A percentile compares a stretch with the other conserved stretches of the same genome.
phyloP scores from a whole-genome alignment of 2,888 invertebrate genomes.

The Andrena dorsata region DNA sequence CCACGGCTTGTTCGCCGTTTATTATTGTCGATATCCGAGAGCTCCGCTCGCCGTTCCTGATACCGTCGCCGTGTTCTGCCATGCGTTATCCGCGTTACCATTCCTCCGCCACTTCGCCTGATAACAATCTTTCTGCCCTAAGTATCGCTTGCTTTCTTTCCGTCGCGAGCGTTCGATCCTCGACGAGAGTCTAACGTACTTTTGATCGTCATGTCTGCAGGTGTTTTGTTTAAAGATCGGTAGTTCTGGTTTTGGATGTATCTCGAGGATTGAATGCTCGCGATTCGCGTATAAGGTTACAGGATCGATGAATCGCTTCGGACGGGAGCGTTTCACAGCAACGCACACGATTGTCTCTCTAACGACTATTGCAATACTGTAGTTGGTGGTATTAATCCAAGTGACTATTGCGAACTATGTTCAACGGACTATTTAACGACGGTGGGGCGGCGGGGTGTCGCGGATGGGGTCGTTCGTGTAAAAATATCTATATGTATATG shows the following conservation, averaged over 20 bases:
- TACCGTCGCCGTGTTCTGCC: conserved; percentile 41
- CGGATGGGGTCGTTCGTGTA: conserved; percentile 63
- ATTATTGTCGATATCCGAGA: conserved; percentile 59
- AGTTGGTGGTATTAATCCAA: conserved; percentile 81
- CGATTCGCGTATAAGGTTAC: neutral
- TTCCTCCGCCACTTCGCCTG: neutral
- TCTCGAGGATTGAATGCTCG: neutral
- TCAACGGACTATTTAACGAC: conserved; percentile 71
- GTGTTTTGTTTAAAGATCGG: neutral
- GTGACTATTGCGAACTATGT: conserved; percentile 84
- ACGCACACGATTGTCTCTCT: conserved; percentile 77
- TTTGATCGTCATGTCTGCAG: neutral
- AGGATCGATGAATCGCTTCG: conserved; percentile 6
- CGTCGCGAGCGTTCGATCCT: conserved; percentile 4
- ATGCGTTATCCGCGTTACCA: conserved; percentile 36
- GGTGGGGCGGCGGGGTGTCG: conserved; percentile 38
- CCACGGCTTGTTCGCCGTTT: conserved; percentile 43
- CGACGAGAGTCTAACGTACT: neutral
- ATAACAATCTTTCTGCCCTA: neutral
- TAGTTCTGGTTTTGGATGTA: neutral
- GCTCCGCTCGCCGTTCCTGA: conserved; percentile 28
- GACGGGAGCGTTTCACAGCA: conserved; percentile 61
- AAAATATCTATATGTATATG: conserved; percentile 77
- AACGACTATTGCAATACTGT: conserved; percentile 85
- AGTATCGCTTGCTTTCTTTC: neutral